Base-by-base conservation (phyloP, 1,140 invertebrate species). In the Pseudoatta argentina region DNA sequence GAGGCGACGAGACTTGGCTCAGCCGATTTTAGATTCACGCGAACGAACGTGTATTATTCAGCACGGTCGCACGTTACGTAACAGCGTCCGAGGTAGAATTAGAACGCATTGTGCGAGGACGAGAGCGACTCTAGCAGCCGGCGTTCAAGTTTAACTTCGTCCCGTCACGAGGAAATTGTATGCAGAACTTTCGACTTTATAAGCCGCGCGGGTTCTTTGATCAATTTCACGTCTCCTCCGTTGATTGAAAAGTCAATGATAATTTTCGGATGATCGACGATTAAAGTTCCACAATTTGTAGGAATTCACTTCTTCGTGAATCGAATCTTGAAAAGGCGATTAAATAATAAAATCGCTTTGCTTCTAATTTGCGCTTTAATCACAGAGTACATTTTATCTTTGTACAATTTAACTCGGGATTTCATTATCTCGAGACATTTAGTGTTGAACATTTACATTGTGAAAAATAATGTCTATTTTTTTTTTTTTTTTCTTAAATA, bases 21-120 rank as follows among this genome's bases (percentile, higher is more conserved):
- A 44, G 69, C 69, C 55, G 79, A 83, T 83, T 83, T 83, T 83
- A 83, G 69, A 83, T 83, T 83, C 79, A 39, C 44, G 69, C 55
- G 53, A 73, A 69, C 79, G 67, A 34, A 16, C 55, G 69, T 57
- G 24, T 34, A 83, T 83, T 83, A 83, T 83, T 75, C 79, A 83
- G 69, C 55, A 14, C 48, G 77, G 48, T 64, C 63, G 10, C 57
- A 57, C 44, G 55, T 83, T 83, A 63, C 69, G 69, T 75, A 83
- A 83, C 69, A 16, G 39, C 16, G 79, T 83, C 79, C 79, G 79
- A 83, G 69, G 55, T 57, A 75, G 69, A 83, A 83, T 83, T 83
- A 83, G 79, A 83, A 83, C 79, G 79, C 57, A 75, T 83, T 83
- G 69, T 75, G n/a, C 24, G 78, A 27, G 34, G 34, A 69, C 30